Conservation (phyloP, 2,888 invertebrate species). For the Rhingia rostrata region DNA sequence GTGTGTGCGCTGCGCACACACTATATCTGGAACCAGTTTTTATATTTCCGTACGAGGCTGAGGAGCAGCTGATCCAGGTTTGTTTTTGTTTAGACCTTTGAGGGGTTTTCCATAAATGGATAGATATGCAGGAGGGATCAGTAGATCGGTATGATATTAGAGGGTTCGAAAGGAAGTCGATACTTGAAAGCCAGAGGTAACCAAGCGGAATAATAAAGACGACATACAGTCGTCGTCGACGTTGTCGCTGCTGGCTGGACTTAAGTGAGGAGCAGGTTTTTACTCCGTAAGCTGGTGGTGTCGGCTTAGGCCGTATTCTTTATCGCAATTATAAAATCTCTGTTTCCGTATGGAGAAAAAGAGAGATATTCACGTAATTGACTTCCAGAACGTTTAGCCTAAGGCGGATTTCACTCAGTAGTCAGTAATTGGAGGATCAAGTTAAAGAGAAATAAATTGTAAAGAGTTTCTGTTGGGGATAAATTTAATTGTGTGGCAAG, state of each 20-base stretch:
- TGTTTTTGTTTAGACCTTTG: conserved; percentile 50
- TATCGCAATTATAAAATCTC: conserved; percentile 42
- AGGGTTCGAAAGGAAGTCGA: conserved; percentile 57
- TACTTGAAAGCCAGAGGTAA: conserved; percentile 56
- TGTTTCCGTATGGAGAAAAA: background rate
- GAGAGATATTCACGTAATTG: conserved; percentile 32
- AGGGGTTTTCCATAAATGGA: conserved; percentile 7
- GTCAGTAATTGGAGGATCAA: conserved; percentile 7
- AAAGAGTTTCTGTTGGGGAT: background rate
- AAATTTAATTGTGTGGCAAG: background rate
- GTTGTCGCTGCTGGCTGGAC: background rate
- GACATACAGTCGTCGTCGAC: conserved; percentile 1
- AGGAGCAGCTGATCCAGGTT: conserved; percentile 68
- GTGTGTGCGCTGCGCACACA: background rate
- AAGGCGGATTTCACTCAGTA: conserved; percentile 17
- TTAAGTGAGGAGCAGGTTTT: conserved; percentile 19
- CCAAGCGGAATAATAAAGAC: conserved; percentile 48
- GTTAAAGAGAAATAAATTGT: background rate
- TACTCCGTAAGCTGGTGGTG: background rate
- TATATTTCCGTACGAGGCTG: background rate
- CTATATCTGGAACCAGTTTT: conserved; percentile 35
- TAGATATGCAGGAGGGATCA: conserved; percentile 29
- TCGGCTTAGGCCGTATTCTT: conserved; percentile 15
- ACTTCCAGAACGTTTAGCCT: conserved; percentile 42
- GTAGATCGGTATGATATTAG: conserved; percentile 26